Evolutionary conservation across 2,113 vertebrate genomes (phyloP).

Genomic region (Bubo scandiacus): DNA sequence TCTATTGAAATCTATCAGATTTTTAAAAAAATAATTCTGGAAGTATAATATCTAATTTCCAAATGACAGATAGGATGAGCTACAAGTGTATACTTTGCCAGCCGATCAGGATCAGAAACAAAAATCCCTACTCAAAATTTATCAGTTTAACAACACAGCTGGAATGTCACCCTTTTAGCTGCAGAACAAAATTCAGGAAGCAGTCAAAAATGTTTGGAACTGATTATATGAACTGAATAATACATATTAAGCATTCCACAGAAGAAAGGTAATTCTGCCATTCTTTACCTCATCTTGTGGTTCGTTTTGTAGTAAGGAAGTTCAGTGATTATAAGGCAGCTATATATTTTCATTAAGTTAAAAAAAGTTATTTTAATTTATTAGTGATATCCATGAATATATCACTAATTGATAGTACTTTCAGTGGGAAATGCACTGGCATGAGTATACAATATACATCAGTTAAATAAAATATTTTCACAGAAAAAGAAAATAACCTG

Average conservation of each 20-base stretch:
- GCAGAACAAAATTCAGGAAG: background rate
- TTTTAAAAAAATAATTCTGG: background rate
- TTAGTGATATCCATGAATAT: background rate
- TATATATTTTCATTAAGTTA: background rate
- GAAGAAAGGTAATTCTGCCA: background rate
- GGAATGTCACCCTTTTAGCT: background rate
- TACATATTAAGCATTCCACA: rapidly evolving
- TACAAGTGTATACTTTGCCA: background rate
- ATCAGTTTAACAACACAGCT: background rate
- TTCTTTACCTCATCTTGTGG: background rate
- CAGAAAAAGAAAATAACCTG: background rate
- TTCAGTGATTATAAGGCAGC: background rate
- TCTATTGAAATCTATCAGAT: background rate
- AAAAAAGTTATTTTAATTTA: background rate
- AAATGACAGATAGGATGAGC: background rate
- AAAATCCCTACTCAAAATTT: background rate
- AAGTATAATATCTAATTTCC: background rate
- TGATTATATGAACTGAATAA: background rate
- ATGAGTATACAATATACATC: background rate
- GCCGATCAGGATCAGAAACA: rapidly evolving
- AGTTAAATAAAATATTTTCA: background rate
- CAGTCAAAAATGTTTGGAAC: background rate
- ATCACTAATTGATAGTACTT: background rate
- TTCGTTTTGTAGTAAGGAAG: background rate
- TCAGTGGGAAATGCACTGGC: background rate